A percentile compares a stretch with the other conserved stretches of the same genome.
Conservation (phyloP, 2,113 vertebrate species). For the Sinocyclocheilus anshuiensis region DNA sequence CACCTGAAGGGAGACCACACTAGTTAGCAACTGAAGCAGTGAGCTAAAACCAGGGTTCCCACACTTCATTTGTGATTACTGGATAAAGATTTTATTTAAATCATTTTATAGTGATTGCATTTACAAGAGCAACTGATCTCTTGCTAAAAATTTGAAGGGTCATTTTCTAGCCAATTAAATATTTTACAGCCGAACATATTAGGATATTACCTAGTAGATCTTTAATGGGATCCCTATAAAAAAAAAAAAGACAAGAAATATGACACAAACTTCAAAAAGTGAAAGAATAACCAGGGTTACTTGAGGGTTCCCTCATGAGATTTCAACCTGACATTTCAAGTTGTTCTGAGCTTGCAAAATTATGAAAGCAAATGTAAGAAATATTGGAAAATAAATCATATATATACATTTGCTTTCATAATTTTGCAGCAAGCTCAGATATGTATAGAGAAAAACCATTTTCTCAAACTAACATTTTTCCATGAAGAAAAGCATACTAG, state of each 20-base stretch:
- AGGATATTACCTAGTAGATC: not conserved
- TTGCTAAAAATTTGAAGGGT: not conserved
- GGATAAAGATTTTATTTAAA: not conserved
- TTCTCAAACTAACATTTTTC: too few species aligned
- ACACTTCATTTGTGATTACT: not conserved
- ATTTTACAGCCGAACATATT: not conserved
- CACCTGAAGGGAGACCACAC: slow-evolving; percentile 12
- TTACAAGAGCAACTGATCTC: not conserved
- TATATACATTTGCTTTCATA: too few species aligned
- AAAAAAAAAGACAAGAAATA: not conserved
- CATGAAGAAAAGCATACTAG: too few species aligned
- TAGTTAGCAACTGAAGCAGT: slow-evolving; percentile 9
- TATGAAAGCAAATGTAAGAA: too few species aligned
- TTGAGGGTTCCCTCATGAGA: not conserved
- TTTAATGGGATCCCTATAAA: not conserved
- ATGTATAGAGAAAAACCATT: too few species aligned
- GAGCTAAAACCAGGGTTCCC: not conserved
- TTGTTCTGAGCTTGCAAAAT: too few species aligned
- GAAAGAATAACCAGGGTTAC: not conserved
- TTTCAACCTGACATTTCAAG: not conserved
- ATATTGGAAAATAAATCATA: too few species aligned
- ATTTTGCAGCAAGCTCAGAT: too few species aligned
- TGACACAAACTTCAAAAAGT: not conserved
- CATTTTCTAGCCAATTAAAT: not conserved
- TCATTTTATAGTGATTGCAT: not conserved